phyloP scores from a whole-genome alignment of 2,888 invertebrate genomes.

The Hirtodrosophila alboralis region DNA sequence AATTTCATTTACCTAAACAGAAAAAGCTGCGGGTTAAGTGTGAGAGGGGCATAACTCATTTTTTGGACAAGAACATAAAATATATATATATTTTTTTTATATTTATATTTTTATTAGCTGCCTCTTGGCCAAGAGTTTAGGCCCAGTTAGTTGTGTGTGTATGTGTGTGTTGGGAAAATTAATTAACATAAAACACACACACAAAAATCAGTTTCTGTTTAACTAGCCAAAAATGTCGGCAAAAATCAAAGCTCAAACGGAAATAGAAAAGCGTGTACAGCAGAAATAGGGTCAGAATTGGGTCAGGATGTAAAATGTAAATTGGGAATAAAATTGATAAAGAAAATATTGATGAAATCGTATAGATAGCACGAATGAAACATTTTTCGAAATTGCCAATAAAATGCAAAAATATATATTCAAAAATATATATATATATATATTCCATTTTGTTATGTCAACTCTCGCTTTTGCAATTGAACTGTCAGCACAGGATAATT shows the following conservation, averaged over 20 bases:
- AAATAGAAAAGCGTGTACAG: slow-evolving; percentile 36
- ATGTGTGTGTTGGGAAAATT: slow-evolving; percentile 53
- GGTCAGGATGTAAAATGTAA: slow-evolving; percentile 40
- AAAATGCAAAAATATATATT: slow-evolving; percentile 1
- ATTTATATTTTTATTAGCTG: no score
- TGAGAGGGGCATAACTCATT: slow-evolving; percentile 3
- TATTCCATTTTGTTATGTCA: slow-evolving; percentile 19
- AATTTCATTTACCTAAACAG: slow-evolving; percentile 6
- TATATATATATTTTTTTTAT: no score
- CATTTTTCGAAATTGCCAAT: neutral
- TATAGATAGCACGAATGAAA: no score
- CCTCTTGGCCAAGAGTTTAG: slow-evolving; percentile 9
- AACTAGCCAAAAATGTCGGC: slow-evolving; percentile 6
- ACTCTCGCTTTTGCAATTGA: slow-evolving; percentile 12
- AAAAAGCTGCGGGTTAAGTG: slow-evolving; percentile 15
- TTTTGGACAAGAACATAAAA: no score
- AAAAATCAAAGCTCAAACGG: slow-evolving; percentile 19
- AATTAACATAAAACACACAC: slow-evolving; percentile 72
- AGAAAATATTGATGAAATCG: neutral
- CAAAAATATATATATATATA: slow-evolving; percentile 4
- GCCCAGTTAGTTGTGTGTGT: slow-evolving; percentile 12
- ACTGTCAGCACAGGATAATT: slow-evolving; percentile 41
- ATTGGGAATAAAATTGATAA: slow-evolving; percentile 47
- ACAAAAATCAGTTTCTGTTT: slow-evolving; percentile 28
- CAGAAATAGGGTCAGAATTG: slow-evolving; percentile 29